Evolutionary conservation across 2,888 invertebrate genomes (phyloP), one percentile per base, ranked within the genome.

Genomic region (Empis stercorea): DNA sequence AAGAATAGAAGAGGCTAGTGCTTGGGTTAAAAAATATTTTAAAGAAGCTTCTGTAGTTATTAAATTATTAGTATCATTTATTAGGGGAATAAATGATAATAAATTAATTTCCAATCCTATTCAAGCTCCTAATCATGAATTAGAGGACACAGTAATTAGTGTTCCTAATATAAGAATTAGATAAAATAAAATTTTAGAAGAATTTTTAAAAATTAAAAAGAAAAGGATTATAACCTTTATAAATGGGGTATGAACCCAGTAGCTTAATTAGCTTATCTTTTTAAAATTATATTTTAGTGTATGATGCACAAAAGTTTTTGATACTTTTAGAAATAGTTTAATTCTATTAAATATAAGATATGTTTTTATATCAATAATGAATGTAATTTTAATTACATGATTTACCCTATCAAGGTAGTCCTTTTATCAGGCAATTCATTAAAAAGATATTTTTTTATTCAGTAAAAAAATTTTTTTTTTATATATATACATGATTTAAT

Each of bases 101-200:
- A 78, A 56, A 68, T 79, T 79, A 68, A 78, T 75, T 74, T 79
- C 78, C 72, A 79, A 64, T 0, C 76, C 76, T 68, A 78, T 74
- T 74, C 78, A 79, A 62, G 68, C 64, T 54, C 63, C 55, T 57
- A 73, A 54, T 59, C 72, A 73, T n/a, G 70, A 67, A 51, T 63
- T 66, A 17, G 70, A 56, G 13, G 70, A 68, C 49, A 76, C 71
- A 55, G 73, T 65, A 62, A 77, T 69, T 65, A 77, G 57, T 52
- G 69, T 65, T 52, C 70, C 63, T 49, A 59, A 52, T 36, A 74
- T 67, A 69, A 77, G 66, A 47, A 69, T 60, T 56, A 67, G 66
- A 56, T 73, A 65, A 70, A 76, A 75, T 68, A 76, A 63, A 63
- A 72, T 68, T 54, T 73, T 74, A 50, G 71, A 72, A 53, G 67